Evolutionary conservation across 2,797 vertebrate species (phyloP).

Genomic region (Danio choprae): DNA sequence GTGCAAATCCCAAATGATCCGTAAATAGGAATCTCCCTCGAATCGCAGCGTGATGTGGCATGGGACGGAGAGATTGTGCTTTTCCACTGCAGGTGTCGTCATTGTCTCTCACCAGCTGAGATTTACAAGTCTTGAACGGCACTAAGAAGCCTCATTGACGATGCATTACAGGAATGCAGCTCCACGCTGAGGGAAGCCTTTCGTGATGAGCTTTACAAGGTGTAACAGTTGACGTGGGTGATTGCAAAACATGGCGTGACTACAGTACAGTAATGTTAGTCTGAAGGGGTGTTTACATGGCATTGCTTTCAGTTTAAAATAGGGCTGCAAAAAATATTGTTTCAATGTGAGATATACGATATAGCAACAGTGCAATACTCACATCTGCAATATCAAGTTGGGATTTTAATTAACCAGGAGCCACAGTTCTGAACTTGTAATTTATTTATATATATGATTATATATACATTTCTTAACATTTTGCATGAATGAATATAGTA

Average conservation of each 20-base stretch:
- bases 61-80: slow-evolving; percentile 17
- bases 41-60: slow-evolving; percentile 29
- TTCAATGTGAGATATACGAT: too few species aligned
- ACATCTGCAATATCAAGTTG: too few species aligned
- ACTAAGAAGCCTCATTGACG: slow-evolving; percentile 66
- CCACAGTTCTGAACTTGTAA: too few species aligned
- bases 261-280: slow-evolving; percentile 27
- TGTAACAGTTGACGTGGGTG: slow-evolving; percentile 63
- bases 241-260: slow-evolving; percentile 40
- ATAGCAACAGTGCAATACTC: too few species aligned
- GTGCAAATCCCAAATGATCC: slow-evolving; percentile 52
- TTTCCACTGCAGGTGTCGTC: slow-evolving; percentile 64
- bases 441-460: too few species aligned
- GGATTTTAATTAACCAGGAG: too few species aligned
- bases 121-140: slow-evolving; percentile 63
- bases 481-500: too few species aligned
- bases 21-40: slow-evolving; percentile 53
- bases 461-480: too few species aligned
- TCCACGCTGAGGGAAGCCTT: slow-evolving; percentile 57
- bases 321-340: too few species aligned
- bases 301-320: too few species aligned
- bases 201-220: slow-evolving; percentile 67
- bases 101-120: slow-evolving; percentile 58
- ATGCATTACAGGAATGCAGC: slow-evolving; percentile 58
- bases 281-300: too few species aligned